Evolutionary conservation across 2,888 invertebrate genomes (phyloP).

Genomic region (Eupithecia insigniata): DNA sequence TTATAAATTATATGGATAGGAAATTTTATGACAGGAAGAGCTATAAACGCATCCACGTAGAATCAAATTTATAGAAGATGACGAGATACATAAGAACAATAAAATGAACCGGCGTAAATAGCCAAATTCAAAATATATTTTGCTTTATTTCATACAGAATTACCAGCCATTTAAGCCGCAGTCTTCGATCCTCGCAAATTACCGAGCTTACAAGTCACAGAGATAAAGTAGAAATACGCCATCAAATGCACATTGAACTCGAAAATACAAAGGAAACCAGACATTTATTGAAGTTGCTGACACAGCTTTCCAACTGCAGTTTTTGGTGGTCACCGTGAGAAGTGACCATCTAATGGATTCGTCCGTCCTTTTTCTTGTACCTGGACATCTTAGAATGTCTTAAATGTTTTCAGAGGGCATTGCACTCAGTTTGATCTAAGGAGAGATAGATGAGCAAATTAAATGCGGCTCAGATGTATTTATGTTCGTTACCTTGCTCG

Average conservation of each 20-base stretch:
- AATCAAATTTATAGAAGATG: not conserved
- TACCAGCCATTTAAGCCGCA: conserved; percentile 16
- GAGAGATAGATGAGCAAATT: conserved; percentile 27
- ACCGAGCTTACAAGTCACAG: conserved; percentile 36
- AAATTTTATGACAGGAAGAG: no score
- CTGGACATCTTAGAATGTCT: conserved; percentile 45
- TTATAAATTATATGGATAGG: not conserved
- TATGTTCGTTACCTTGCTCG: conserved; percentile 14
- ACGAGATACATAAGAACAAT: not conserved
- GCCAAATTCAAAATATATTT: conserved; percentile 23
- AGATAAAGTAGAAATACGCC: conserved; percentile 41
- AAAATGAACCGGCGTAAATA: conserved; percentile 11
- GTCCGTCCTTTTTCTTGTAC: conserved; percentile 70
- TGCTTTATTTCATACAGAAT: conserved; percentile 17
- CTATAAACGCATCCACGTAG: not conserved
- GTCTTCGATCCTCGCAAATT: conserved; percentile 32
- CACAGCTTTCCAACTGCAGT: conserved; percentile 58
- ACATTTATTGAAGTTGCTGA: conserved; percentile 53
- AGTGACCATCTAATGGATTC: conserved; percentile 62
- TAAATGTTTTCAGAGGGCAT: conserved; percentile 21
- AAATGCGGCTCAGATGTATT: conserved; percentile 22
- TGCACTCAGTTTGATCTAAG: conserved; percentile 15
- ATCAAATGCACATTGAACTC: conserved; percentile 49
- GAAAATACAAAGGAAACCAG: conserved; percentile 43
- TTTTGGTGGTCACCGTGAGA: conserved; percentile 58